phyloP scores from a whole-genome alignment of 2,888 invertebrate species.

The Lepas anatifera region DNA sequence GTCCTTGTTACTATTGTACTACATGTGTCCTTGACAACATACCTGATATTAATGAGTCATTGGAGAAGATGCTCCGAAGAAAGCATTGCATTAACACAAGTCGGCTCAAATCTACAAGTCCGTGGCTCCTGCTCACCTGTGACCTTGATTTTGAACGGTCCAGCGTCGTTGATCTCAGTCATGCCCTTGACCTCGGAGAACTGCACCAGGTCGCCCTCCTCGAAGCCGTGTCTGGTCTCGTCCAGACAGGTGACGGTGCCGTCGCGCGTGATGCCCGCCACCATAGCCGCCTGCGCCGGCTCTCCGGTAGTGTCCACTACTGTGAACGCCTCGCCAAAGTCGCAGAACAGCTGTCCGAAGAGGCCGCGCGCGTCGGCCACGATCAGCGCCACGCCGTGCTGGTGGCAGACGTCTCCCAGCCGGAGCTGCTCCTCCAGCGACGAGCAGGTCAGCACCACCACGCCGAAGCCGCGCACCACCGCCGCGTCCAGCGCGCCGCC shows the following conservation, averaged over 20 bases:
- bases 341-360: constrained; percentile 92
- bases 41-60: too few species aligned
- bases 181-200: constrained; percentile 95
- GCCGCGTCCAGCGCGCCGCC: constrained; percentile 64
- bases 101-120: too few species aligned
- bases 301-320: constrained; percentile 87
- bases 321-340: constrained; percentile 82
- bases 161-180: constrained; percentile 81
- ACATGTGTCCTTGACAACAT: too few species aligned
- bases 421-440: constrained; percentile 61
- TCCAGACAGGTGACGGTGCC: constrained; percentile 91
- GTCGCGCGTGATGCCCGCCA: constrained; percentile 67
- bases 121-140: too few species aligned
- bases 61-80: too few species aligned
- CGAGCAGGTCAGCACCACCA: constrained; percentile 71
- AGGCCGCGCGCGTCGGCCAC: constrained; percentile 82
- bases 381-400: constrained; percentile 68
- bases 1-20: too few species aligned
- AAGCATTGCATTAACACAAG: too few species aligned
- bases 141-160: constrained; percentile 82
- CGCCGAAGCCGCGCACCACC: constrained; percentile 49
- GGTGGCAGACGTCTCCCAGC: constrained; percentile 70
- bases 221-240: constrained; percentile 89
- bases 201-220: constrained; percentile 91
- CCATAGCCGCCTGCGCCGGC: constrained; percentile 79